Conservation (phyloP, 2,113 vertebrate genomes). For the Lagenorhynchus albirostris region DNA sequence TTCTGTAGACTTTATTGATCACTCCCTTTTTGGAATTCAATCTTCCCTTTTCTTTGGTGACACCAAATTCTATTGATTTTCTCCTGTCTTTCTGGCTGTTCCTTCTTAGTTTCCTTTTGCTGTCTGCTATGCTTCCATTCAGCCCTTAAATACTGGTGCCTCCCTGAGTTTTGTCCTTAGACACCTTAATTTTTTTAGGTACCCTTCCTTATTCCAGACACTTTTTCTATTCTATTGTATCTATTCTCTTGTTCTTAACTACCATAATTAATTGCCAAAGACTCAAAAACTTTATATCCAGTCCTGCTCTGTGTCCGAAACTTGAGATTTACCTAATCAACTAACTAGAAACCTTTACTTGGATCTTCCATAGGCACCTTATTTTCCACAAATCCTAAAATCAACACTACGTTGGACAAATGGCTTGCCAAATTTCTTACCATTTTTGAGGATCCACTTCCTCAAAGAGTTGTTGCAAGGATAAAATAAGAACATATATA, state of each 20-base stretch:
- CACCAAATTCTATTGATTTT: not conserved
- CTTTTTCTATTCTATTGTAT: not conserved
- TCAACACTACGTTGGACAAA: not conserved
- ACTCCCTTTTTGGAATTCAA: not conserved
- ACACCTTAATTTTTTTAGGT: not conserved
- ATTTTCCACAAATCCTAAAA: not conserved
- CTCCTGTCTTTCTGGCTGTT: not conserved
- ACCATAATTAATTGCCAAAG: not conserved
- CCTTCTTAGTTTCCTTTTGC: not conserved
- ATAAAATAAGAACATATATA: not conserved
- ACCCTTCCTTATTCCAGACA: not conserved
- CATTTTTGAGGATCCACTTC: not conserved
- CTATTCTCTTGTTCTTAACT: not conserved
- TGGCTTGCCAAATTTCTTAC: not conserved
- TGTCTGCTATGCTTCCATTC: not conserved
- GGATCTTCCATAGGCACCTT: not conserved
- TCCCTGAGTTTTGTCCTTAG: not conserved
- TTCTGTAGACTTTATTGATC: not conserved
- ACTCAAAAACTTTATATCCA: not conserved
- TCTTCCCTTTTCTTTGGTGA: not conserved
- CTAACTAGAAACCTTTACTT: not conserved
- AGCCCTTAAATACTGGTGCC: not conserved
- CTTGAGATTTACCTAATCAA: not conserved
- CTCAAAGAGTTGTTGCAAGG: not conserved
- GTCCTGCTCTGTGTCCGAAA: not conserved